Conservation (phyloP, 1,140 invertebrate genomes). For the Hermetia illucens region DNA sequence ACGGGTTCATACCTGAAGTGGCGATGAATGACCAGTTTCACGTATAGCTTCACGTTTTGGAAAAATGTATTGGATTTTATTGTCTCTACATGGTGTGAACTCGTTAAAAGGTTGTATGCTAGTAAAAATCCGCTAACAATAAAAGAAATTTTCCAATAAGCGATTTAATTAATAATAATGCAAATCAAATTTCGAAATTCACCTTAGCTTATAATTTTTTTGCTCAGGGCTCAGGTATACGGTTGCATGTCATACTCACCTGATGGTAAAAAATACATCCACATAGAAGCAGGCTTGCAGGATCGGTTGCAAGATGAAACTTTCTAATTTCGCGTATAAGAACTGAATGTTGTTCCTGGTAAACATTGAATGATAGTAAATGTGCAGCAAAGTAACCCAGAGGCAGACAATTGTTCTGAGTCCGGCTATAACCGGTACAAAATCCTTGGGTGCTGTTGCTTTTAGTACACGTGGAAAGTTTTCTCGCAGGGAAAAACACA, state of each 20-base stretch:
- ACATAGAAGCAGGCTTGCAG: constrained; percentile 11
- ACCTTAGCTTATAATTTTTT: too few species aligned
- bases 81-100: constrained; percentile 1
- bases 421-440: constrained; percentile 9
- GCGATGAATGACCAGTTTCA: constrained; percentile 6
- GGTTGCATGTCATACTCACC: constrained; percentile 4
- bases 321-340: constrained; percentile 10
- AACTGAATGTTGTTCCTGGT: constrained; percentile 9
- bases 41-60: constrained; percentile 8
- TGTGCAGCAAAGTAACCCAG: constrained; percentile 11
- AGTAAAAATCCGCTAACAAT: constrained; percentile 10
- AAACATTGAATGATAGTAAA: constrained; percentile 12
- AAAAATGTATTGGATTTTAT: constrained; percentile 5
- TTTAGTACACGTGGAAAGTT: constrained; percentile 6
- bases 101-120: constrained; percentile 10
- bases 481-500: constrained; percentile 8
- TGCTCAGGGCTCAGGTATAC: too few species aligned
- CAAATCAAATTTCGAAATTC: too few species aligned
- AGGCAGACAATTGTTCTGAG: constrained; percentile 10
- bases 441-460: constrained; percentile 5
- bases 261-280: constrained; percentile 13
- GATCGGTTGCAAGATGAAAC: constrained; percentile 8
- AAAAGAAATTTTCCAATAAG: background rate
- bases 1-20: constrained; percentile 8
- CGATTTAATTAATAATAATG: too few species aligned